Conservation (phyloP, 1,140 invertebrate species). For the Drosophila tsacasi region DNA sequence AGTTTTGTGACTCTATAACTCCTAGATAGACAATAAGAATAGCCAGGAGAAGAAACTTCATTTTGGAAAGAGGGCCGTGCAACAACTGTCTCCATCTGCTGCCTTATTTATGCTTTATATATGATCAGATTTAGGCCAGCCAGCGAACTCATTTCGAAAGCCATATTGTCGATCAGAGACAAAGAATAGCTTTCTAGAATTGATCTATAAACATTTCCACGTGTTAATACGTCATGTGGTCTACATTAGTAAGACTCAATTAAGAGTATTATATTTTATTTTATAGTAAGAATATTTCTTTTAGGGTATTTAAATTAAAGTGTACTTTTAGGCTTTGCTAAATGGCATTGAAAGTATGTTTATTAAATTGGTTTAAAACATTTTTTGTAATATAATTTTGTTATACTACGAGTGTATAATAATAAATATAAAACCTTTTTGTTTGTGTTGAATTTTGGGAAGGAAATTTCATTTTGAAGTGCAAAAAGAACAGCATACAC, state of each 20-base stretch:
- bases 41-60: conserved; percentile 24
- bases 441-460: too few relatives aligned
- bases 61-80: background rate
- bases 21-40: background rate
- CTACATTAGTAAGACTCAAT: background rate
- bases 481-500: background rate
- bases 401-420: too few relatives aligned
- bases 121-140: conserved; percentile 30
- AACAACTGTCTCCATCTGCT: conserved; percentile 27
- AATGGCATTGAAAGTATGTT: background rate
- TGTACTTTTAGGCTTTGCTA: conserved; percentile 6
- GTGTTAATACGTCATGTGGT: conserved; percentile 3
- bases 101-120: conserved; percentile 25
- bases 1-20: conserved; percentile 8
- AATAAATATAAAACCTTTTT: too few relatives aligned
- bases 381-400: too few relatives aligned
- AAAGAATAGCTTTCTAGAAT: conserved; percentile 3
- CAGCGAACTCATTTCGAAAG: conserved; percentile 7
- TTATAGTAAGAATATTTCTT: background rate
- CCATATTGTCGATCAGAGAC: conserved; percentile 21
- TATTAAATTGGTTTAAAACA: background rate
- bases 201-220: conserved; percentile 9
- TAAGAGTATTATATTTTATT: too few relatives aligned
- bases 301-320: background rate
- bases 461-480: too few relatives aligned